Evolutionary conservation across 1,140 invertebrate genomes (phyloP).

Genomic region (Drosophila sechellia): DNA sequence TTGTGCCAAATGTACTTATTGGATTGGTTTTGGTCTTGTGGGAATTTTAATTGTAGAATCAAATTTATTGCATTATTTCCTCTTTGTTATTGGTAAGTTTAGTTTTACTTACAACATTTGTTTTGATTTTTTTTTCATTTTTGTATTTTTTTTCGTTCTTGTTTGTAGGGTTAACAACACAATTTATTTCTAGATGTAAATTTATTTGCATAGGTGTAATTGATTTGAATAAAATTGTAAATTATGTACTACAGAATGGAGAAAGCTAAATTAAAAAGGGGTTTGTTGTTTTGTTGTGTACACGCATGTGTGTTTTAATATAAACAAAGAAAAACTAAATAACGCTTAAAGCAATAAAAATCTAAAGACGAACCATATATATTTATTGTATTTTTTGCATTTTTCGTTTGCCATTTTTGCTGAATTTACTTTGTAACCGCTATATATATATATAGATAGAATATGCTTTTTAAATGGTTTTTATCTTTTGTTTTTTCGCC

Average conservation of each 20-base stretch:
- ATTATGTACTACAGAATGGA: conserved; percentile 60
- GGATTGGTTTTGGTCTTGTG: conserved; percentile 34
- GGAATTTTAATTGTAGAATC: conserved; percentile 48
- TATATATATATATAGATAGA: conserved; percentile 44
- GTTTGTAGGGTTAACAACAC: conserved; percentile 67
- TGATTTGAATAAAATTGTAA: conserved; percentile 67
- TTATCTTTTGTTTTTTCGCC: conserved; percentile 13
- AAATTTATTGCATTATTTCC: conserved; percentile 62
- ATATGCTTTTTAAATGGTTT: conserved; percentile 20
- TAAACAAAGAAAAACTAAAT: conserved; percentile 83
- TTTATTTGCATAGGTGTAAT: conserved; percentile 62
- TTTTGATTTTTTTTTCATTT: conserved; percentile 40
- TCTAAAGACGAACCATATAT: conserved; percentile 66
- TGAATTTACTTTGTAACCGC: conserved; percentile 31
- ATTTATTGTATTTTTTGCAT: conserved; percentile 49
- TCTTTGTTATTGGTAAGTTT: conserved; percentile 39
- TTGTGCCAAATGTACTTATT: conserved; percentile 32
- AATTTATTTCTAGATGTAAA: conserved; percentile 65
- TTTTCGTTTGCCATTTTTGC: conserved; percentile 52
- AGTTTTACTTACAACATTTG: conserved; percentile 47
- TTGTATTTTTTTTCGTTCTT: conserved; percentile 19
- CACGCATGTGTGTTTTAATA: conserved; percentile 61
- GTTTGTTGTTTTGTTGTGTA: conserved; percentile 43
- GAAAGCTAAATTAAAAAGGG: conserved; percentile 68
- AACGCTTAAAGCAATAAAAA: conserved; percentile 82